A percentile compares a stretch with the other conserved stretches of the same genome.
Evolutionary conservation across 2,113 vertebrate genomes (phyloP).

Genomic region (Datnioides undecimradiatus): DNA sequence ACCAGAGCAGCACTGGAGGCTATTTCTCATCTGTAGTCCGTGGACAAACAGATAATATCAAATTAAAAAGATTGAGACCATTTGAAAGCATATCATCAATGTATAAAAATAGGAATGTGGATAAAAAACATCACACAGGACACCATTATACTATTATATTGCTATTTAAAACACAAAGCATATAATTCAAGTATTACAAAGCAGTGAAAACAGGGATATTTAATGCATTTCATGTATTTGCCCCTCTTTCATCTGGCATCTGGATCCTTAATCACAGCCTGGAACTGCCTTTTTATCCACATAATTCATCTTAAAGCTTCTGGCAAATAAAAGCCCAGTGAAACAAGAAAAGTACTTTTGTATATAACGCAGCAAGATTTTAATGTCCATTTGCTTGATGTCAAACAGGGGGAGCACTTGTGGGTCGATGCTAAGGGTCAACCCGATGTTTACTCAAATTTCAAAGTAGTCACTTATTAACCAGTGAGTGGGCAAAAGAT

Average conservation of each 20-base stretch:
- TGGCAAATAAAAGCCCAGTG: background rate
- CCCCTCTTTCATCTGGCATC: background rate
- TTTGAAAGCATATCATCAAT: background rate
- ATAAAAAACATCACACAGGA: background rate
- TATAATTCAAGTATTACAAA: too few species aligned
- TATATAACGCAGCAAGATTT: background rate
- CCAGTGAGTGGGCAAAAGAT: slow-evolving; percentile 23
- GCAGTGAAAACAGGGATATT: too few species aligned
- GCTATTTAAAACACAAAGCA: too few species aligned
- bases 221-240: background rate
- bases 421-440: slow-evolving; percentile 60
- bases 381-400: background rate
- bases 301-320: background rate
- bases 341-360: background rate
- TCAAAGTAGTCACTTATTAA: slow-evolving; percentile 72
- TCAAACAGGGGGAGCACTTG: background rate
- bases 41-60: background rate
- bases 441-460: slow-evolving; percentile 59
- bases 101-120: background rate
- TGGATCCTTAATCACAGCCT: background rate
- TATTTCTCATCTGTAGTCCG: background rate
- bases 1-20: background rate
- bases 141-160: too few species aligned
- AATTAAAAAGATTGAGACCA: background rate
- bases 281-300: background rate